phyloP scores from a whole-genome alignment of 2,113 vertebrate species.

The Melanerpes aurifrons region DNA sequence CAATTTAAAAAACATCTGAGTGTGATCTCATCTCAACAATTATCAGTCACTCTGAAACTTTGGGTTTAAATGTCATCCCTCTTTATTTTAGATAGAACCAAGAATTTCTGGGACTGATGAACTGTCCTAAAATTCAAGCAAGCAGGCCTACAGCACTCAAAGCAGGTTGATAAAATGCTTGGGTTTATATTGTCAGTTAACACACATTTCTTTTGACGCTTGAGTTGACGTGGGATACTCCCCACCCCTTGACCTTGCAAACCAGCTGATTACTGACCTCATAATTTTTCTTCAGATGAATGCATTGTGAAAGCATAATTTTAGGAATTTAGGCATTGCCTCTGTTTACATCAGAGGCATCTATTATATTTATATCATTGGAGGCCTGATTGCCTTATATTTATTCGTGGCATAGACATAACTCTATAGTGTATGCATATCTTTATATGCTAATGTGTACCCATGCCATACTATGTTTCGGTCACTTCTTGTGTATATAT shows the following conservation, averaged over 20 bases:
- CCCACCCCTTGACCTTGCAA: background rate
- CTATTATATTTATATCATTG: background rate
- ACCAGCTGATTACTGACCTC: background rate
- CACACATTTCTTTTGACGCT: background rate
- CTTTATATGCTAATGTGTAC: background rate
- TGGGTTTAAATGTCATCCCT: background rate
- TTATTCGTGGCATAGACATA: background rate
- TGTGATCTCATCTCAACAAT: background rate
- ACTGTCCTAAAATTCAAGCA: background rate
- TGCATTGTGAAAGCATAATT: background rate
- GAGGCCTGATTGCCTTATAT: background rate
- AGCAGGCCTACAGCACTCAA: background rate
- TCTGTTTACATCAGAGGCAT: background rate
- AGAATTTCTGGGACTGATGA: background rate
- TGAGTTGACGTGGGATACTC: accelerated
- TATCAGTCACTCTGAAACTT: background rate
- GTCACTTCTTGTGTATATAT: background rate
- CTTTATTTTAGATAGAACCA: background rate
- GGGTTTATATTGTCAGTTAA: background rate
- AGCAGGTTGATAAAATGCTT: background rate
- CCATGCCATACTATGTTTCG: background rate
- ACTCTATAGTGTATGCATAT: background rate
- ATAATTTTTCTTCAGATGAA: background rate
- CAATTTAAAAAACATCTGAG: background rate
- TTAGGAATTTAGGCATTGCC: background rate